Conservation (phyloP, 2,888 invertebrate genomes). For the Andrena dorsata region DNA sequence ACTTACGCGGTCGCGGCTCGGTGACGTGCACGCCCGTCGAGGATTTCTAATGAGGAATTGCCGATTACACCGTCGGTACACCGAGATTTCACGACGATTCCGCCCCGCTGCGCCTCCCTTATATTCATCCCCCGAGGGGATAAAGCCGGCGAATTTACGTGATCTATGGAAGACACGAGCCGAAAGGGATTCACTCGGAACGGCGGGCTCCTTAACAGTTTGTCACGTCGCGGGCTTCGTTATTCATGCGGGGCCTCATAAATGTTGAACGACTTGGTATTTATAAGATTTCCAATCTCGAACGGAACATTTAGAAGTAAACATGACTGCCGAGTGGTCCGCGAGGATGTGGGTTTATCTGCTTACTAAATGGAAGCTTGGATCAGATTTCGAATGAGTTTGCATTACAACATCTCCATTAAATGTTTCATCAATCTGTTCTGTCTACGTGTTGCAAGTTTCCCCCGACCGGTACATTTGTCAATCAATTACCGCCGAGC, state of each 20-base stretch:
- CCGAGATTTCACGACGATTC: conserved; percentile 53
- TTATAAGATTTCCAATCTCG: background rate
- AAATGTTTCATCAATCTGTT: no score
- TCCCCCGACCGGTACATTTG: background rate
- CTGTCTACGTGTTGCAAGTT: no score
- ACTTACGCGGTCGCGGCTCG: conserved; percentile 56
- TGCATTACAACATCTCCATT: no score
- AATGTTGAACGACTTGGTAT: background rate
- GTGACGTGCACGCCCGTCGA: conserved; percentile 56
- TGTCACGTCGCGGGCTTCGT: conserved; percentile 18
- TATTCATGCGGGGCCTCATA: background rate
- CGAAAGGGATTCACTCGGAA: conserved; percentile 6
- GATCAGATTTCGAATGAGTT: no score
- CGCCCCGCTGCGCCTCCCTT: conserved; percentile 12
- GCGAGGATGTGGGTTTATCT: no score
- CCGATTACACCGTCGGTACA: conserved; percentile 61
- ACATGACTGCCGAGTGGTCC: no score
- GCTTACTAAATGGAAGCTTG: no score
- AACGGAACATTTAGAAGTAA: background rate
- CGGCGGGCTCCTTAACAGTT: conserved; percentile 23
- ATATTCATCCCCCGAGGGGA: conserved; percentile 12
- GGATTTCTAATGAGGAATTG: conserved; percentile 71
- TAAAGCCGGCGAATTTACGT: conserved; percentile 52
- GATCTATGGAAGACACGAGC: conserved; percentile 45
- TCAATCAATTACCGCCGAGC: conserved; percentile 5